These are phyloP conservation scores for Pectinophora gossypiella DNA, from an alignment of 1,140 invertebrate genomes.

Conservation along the genomic window DNA sequence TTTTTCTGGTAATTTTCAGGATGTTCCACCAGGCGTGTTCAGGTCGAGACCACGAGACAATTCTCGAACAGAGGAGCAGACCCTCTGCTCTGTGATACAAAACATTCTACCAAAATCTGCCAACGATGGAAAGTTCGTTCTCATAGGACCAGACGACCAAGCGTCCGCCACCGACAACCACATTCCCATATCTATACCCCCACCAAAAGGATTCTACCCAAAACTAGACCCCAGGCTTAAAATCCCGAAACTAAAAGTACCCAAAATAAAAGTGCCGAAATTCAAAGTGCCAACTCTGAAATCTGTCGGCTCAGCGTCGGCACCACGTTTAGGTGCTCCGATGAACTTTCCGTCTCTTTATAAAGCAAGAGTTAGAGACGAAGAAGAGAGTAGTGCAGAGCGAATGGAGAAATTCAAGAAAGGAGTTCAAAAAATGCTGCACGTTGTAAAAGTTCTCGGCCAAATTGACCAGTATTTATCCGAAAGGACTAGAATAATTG, in stretches of 20 bases:
- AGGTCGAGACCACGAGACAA: too few relatives aligned
- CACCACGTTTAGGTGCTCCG: conserved; percentile 31
- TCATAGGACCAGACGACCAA: conserved; percentile 36
- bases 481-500: conserved; percentile 53
- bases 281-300: conserved; percentile 17
- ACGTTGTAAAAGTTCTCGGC: conserved; percentile 57
- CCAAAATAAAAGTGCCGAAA: conserved; percentile 42
- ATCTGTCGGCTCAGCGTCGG: conserved; percentile 10
- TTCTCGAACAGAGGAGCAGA: too few relatives aligned
- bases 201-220: conserved; percentile 45
- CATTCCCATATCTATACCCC: conserved; percentile 33
- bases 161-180: conserved; percentile 35
- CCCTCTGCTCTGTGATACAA: conserved; percentile 57
- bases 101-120: conserved; percentile 50
- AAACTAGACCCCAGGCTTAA: conserved; percentile 31
- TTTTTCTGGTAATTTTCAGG: too few relatives aligned
- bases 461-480: conserved; percentile 60
- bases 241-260: conserved; percentile 34
- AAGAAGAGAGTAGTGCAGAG: conserved; percentile 56
- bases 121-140: conserved; percentile 48
- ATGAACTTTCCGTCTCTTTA: conserved; percentile 27
- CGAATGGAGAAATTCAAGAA: conserved; percentile 63
- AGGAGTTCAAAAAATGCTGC: conserved; percentile 57
- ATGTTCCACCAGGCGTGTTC: too few relatives aligned
- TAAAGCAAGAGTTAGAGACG: conserved; percentile 27